Conservation (phyloP, 2,888 invertebrate genomes). For the Sclerodermus sp. region DNA sequence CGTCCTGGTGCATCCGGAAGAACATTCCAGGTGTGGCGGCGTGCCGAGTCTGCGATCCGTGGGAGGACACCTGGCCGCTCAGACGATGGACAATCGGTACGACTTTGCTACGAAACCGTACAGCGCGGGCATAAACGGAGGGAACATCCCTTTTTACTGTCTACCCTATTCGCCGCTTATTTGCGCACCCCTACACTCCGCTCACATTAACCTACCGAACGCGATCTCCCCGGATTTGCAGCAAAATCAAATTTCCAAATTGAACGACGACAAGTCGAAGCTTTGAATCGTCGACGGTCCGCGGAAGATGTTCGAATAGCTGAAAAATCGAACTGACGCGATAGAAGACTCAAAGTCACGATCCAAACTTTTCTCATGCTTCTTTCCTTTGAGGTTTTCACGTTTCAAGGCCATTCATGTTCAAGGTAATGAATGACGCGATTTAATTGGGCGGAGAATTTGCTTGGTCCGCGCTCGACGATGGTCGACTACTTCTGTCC, state of each 20-base stretch:
- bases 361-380: no score
- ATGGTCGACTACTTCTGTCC: no score
- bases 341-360: no score
- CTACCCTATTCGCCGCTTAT: slow-evolving; percentile 52
- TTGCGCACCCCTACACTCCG: slow-evolving; percentile 47
- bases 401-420: no score
- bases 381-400: no score
- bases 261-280: slow-evolving; percentile 43
- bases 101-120: slow-evolving; percentile 49
- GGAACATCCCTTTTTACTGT: slow-evolving; percentile 48
- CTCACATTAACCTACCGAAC: slow-evolving; percentile 48
- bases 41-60: slow-evolving; percentile 44
- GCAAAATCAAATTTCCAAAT: slow-evolving; percentile 44
- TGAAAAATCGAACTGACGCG: no score
- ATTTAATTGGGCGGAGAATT: no score
- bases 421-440: no score
- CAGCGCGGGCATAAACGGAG: slow-evolving; percentile 21
- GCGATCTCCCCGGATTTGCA: slow-evolving; percentile 37
- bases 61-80: slow-evolving; percentile 45
- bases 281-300: background rate
- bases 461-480: no score
- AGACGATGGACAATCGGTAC: slow-evolving; percentile 45
- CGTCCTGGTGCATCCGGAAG: slow-evolving; percentile 70
- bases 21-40: slow-evolving; percentile 47
- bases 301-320: no score